Evolutionary conservation across 2,888 invertebrate species (phyloP), one percentile per base, ranked within the genome.

Genomic region (Cryptocheilus praepositus): DNA sequence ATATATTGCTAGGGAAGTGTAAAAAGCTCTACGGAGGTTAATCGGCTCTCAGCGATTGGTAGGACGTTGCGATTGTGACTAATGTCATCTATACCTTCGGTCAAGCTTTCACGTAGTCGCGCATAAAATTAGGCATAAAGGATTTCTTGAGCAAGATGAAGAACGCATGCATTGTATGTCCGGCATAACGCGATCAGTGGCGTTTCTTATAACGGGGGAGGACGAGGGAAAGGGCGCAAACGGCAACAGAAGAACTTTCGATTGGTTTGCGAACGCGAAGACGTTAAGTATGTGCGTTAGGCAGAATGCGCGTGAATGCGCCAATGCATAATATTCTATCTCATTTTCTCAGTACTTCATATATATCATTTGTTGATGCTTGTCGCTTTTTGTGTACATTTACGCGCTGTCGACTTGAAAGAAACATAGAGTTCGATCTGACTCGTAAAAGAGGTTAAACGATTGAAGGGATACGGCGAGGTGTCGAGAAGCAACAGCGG

Each of bases 311-410:
- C 81, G 79, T 79, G 82, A 81, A 83, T 85, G 81, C 85, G 79
- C 82, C 79, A 83, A 82, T 83, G 83, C 85, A 85, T 85, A 83
- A 83, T 83, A 83, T 79, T 82, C 80, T 79, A 80, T 79, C 81
- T 82, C 74, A 75, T 81, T 79, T 82, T 78, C 78, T 81, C 81
- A 80, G 82, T 81, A 82, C 81, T 84, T 83, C 81, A 81, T 85
- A 83, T 85, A 86, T 84, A 86, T 84, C 82, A 83, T 86, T 86
- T 86, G 85, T 85, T 85, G 86, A 85, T 85, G 86, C 86, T 84
- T 82, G 83, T 82, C 83, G 83, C 73, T 74, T 76, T 83, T 82
- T 79, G 84, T 82, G 82, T 80, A 80, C 80, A 77, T 80, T 77
- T 73, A 70, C 77, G 78, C 76, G 76, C 74, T 69, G 75, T 61